Evolutionary conservation across 2,888 invertebrate genomes (phyloP), one percentile per base, ranked within the genome.

Genomic region (Acleris literana): DNA sequence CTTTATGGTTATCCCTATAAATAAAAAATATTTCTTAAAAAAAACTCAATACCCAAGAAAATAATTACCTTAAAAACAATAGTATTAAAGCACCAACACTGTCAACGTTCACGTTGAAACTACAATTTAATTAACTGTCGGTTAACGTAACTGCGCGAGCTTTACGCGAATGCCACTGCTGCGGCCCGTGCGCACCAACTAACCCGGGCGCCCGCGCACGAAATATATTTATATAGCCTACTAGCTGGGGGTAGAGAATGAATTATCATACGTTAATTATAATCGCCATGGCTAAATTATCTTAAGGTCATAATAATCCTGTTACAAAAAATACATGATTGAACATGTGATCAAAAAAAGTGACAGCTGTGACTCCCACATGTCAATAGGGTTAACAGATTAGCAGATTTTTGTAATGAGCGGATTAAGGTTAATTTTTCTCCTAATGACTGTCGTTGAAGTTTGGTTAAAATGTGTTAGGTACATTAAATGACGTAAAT

Each of bases 191-290:
- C 63, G 58, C 63, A 61, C 48, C 67, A 49, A 73, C 73, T 73
- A 71, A 71, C 65, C 68, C 69, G 51, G 53, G 64, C 62, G 65
- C 59, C 58, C 49, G 66, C 68, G 67, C 63, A 65, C 54, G 46
- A 48, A 60, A 71, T 68, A 62, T 71, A 66, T 73, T 71, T 71
- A 73, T 65, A 61, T 52, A 57, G 59, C 62, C 49, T 54, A n/a
- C 39, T 13, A 69, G 69, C 68, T 6, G 71, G 73, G 73, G 73
- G 69, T 69, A 65, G 29, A 54, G 51, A n/a, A 29, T 18, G n/a
- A 53, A 33, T 55, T 52, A 54, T 65, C 63, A 62, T 68, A 57
- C 57, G 13, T 53, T 52, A 17, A 25, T 48, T 51, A 39, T 39
- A 39, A 13, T 39, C 39, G 13, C 39, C 39, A 39, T 39, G 39